Base-by-base conservation (phyloP, 2,113 vertebrate genomes). In the Platichthys flesus region DNA sequence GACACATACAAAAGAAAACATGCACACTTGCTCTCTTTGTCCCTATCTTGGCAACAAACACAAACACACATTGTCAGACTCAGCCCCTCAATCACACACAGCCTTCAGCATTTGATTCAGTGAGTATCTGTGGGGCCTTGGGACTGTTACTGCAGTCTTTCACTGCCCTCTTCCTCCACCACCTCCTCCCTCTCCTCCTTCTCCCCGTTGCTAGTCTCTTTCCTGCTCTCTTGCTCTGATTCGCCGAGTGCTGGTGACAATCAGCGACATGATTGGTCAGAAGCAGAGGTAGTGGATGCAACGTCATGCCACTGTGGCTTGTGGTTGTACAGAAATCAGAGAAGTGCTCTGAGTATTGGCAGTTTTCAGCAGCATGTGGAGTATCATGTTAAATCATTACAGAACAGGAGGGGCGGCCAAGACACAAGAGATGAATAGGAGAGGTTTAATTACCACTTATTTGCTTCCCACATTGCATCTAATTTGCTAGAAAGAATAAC, bases 191-290 rank as follows among this genome's bases (percentile, higher is more conserved):
- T 74, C 68, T 67, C 74, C 71, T 73, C 47, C 69, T 23, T 42
- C 80, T 84, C 76, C 81, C 81, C n/a, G 85, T 93, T 93, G 89
- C 92, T 92, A 93, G 83, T 90, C 90, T 89, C 80, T 64, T 49
- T 82, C 64, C 82, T 57, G 74, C 66, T 86, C 76, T 66, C 16
- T 47, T 28, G 1, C 76, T 85, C 74, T 86, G 64, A 93, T 93
- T 94, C 67, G 93, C 79, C 2, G 62, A 81, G 67, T 23, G n/a
- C 20, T 6, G 7, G 49, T 35, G 72, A 84, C 68, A 85, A 83
- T 76, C 67, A 37, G 73, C 71, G 20, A 57, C 76, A 1, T 40
- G 67, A 94, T 90, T 94, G 92, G 93, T 71, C 49, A 51, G 68
- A 6, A 5, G 83, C 76, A 6, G 49, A 26, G 67, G 71, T 74